A percentile compares a stretch with the other conserved stretches of the same genome.
These are phyloP conservation scores for Raja brachyura DNA, from an alignment of 2,113 vertebrate species.

Conservation along the genomic window DNA sequence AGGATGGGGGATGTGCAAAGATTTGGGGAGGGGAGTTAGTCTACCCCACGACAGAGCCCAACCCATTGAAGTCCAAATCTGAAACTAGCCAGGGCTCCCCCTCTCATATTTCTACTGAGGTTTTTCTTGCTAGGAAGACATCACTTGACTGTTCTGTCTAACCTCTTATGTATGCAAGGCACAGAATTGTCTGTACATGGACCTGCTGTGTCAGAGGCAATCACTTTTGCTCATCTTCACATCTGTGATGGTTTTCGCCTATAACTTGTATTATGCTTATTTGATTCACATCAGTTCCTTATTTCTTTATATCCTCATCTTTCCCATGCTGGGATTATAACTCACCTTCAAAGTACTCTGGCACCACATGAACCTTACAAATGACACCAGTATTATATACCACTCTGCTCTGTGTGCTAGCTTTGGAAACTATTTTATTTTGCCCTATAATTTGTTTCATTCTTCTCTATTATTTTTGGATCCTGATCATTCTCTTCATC, in stretches of 20 bases:
- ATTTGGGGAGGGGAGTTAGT: too few relatives aligned
- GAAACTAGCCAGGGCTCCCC: background rate
- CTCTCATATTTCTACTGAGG: background rate
- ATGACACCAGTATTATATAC: background rate
- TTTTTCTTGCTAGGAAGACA: background rate
- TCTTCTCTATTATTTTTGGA: background rate
- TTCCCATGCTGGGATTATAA: background rate
- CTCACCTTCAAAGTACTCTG: background rate
- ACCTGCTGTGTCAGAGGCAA: background rate
- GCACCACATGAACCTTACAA: background rate
- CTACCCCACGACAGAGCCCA: too few relatives aligned
- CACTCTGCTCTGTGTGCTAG: background rate
- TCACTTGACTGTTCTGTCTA: background rate
- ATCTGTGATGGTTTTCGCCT: background rate
- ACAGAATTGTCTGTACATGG: background rate
- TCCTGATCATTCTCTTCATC: background rate
- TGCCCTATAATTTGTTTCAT: background rate
- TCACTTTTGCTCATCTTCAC: background rate
- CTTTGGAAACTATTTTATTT: background rate
- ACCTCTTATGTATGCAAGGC: background rate
- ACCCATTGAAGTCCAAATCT: too few relatives aligned
- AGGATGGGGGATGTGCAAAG: too few relatives aligned
- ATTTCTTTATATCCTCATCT: background rate
- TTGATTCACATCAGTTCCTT: background rate
- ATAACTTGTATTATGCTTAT: background rate